phyloP scores from a whole-genome alignment of 2,797 vertebrate genomes.

The Eospalax fontanierii region DNA sequence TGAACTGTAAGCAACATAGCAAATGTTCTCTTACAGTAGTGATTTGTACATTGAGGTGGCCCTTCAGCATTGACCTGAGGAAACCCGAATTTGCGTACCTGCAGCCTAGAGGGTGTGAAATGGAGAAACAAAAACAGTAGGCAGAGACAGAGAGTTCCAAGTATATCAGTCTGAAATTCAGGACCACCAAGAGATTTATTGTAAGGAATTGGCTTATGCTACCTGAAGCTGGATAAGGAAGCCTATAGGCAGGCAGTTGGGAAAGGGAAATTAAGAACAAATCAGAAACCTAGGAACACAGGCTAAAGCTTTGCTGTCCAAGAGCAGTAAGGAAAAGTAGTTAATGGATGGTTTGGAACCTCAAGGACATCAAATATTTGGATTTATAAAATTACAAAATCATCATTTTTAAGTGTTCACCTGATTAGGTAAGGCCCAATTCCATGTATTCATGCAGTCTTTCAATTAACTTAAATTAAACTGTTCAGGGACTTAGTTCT shows the following conservation, averaged over 20 bases:
- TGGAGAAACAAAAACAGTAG: constrained; percentile 43
- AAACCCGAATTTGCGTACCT: neutral
- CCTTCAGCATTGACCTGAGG: neutral
- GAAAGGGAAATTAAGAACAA: constrained; percentile 22
- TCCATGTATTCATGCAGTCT: neutral
- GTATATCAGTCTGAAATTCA: constrained; percentile 22
- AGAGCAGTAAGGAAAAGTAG: constrained; percentile 23
- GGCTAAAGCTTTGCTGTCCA: neutral
- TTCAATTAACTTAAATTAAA: constrained; percentile 58
- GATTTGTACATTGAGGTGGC: neutral
- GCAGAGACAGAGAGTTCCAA: constrained; percentile 6
- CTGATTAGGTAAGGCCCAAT: constrained; percentile 8
- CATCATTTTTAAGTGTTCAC: constrained; percentile 9
- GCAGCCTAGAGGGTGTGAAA: neutral
- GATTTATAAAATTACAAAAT: constrained; percentile 24
- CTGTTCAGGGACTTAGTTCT: neutral
- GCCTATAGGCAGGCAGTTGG: neutral
- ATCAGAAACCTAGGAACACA: neutral
- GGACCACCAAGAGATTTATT: constrained; percentile 25
- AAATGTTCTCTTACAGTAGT: neutral
- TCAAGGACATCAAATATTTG: neutral
- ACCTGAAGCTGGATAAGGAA: constrained; percentile 12
- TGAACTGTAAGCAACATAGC: neutral
- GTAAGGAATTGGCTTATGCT: neutral
- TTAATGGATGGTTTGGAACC: neutral